Conservation (phyloP, 2,797 vertebrate species). For the Mormyrops boulengeri region DNA sequence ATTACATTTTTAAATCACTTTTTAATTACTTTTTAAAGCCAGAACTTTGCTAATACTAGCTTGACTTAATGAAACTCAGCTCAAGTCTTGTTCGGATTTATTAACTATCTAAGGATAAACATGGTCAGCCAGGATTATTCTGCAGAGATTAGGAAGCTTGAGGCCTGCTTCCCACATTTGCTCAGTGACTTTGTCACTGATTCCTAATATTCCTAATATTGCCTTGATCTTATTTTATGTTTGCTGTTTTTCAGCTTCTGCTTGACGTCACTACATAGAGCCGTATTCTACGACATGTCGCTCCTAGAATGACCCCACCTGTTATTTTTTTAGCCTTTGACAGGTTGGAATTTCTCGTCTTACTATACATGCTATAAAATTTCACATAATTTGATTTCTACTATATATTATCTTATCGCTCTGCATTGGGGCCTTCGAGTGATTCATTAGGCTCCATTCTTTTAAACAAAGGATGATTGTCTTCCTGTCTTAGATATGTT, state of each 20-base stretch:
- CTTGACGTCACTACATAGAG: background rate
- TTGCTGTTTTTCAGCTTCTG: background rate
- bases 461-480: background rate
- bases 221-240: background rate
- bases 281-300: background rate
- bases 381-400: background rate
- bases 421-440: background rate
- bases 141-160: background rate
- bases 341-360: background rate
- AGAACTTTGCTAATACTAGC: background rate
- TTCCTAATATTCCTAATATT: background rate
- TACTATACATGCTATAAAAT: background rate
- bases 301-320: background rate
- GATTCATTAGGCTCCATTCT: constrained; percentile 9
- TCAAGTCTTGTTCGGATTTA: background rate
- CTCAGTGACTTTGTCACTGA: background rate
- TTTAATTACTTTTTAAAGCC: constrained; percentile 9
- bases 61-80: background rate
- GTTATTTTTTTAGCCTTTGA: background rate
- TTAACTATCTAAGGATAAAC: background rate
- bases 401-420: background rate
- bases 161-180: background rate
- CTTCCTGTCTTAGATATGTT: background rate
- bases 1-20: constrained; percentile 2
- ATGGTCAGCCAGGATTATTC: constrained; percentile 1